Percentiles rank a stretch among this genome's conserved stretches.
These are phyloP conservation scores for Myotis myotis DNA, from an alignment of 2,797 vertebrate genomes.

Conservation along the genomic window DNA sequence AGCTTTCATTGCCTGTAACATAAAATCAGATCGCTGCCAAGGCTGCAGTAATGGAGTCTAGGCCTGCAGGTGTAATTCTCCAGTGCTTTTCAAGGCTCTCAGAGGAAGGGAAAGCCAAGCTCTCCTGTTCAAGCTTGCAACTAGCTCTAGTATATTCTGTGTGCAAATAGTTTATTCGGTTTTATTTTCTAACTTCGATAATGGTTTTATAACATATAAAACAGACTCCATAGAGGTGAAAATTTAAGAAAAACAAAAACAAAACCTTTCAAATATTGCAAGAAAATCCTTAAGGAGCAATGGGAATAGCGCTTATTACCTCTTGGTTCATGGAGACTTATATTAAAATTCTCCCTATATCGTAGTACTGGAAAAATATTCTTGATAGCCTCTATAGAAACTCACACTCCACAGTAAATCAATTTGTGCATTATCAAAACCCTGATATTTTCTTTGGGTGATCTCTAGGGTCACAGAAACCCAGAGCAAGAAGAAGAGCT, in stretches of 20 bases:
- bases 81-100: not conserved
- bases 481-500: not conserved
- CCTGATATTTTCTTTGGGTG: not conserved
- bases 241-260: not conserved
- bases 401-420: not conserved
- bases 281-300: not conserved
- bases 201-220: not conserved
- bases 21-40: constrained; percentile 25
- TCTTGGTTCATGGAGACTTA: not conserved
- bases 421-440: not conserved
- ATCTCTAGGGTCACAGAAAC: not conserved
- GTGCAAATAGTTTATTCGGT: not conserved
- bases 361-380: not conserved
- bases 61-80: not conserved
- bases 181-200: constrained; percentile 17
- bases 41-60: not conserved
- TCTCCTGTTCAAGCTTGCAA: not conserved
- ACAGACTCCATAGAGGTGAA: not conserved
- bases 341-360: not conserved
- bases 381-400: not conserved
- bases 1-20: constrained; percentile 93
- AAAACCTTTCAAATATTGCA: not conserved
- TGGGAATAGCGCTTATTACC: not conserved
- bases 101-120: not conserved
- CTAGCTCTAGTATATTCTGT: not conserved